These are phyloP conservation scores for Nothoprocta pentlandii DNA, from an alignment of 2,113 vertebrate species.

Conservation along the genomic window DNA sequence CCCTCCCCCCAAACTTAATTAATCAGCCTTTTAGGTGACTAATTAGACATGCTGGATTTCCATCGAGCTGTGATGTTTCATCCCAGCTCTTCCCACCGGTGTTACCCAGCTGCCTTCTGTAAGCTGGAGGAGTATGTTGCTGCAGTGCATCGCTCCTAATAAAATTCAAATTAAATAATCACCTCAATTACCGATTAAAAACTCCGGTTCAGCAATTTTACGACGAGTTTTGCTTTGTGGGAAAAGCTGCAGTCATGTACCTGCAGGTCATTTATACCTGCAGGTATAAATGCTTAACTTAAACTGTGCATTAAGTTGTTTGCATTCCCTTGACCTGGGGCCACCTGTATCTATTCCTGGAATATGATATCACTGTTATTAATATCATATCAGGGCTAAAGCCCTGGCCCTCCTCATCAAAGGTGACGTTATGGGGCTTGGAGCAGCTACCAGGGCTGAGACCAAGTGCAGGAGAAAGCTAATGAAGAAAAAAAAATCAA, in stretches of 20 bases:
- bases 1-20: conserved; percentile 41
- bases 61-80: conserved; percentile 35
- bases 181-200: conserved; percentile 62
- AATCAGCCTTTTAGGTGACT: conserved; percentile 59
- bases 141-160: conserved; percentile 35
- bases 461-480: background rate
- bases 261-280: background rate
- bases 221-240: conserved; percentile 5
- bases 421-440: background rate
- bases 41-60: conserved; percentile 52
- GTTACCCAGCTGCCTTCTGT: conserved; percentile 25
- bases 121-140: conserved; percentile 42
- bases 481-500: background rate
- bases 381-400: background rate
- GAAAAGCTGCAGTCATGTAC: background rate
- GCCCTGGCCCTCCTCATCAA: background rate
- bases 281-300: background rate
- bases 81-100: background rate
- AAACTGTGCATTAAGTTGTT: conserved; percentile 27
- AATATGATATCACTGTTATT: conserved; percentile 36
- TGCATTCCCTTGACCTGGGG: conserved; percentile 31
- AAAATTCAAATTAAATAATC: conserved; percentile 63
- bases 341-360: conserved; percentile 38
- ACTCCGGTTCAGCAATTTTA: conserved; percentile 43
- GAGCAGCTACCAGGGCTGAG: background rate